phyloP scores from a whole-genome alignment of 1,140 invertebrate genomes.

The Gryon sp. region DNA sequence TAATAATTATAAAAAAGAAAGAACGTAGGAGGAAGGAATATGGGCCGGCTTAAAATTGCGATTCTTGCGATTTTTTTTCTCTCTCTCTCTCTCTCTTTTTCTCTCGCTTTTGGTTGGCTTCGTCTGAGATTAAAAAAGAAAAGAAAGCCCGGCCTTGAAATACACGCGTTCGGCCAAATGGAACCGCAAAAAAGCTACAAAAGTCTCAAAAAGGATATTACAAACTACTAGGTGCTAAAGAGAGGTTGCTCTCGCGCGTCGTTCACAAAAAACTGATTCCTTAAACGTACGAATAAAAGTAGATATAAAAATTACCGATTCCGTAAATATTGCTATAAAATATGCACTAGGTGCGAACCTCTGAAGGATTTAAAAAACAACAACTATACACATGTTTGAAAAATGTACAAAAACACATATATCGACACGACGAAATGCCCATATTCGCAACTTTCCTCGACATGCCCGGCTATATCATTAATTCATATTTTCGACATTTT shows the following conservation, averaged over 20 bases:
- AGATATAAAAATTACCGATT: constrained; percentile 65
- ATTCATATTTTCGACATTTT: neutral
- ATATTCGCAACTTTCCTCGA: constrained; percentile 63
- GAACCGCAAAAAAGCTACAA: constrained; percentile 53
- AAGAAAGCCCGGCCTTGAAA: too few species aligned
- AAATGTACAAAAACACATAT: constrained; percentile 64
- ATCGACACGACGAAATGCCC: constrained; percentile 62
- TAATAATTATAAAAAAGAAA: too few species aligned
- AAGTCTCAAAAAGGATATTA: constrained; percentile 62
- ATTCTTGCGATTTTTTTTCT: too few species aligned
- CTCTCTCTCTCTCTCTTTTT: too few species aligned
- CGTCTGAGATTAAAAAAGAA: too few species aligned
- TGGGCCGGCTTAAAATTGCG: constrained; percentile 47
- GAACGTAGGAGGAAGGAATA: constrained; percentile 61
- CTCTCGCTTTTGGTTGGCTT: too few species aligned
- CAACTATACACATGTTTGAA: constrained; percentile 62
- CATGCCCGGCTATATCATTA: constrained; percentile 28
- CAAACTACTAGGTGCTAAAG: constrained; percentile 61
- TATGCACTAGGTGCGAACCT: constrained; percentile 64
- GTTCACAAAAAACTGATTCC: constrained; percentile 55
- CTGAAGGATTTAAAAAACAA: constrained; percentile 64
- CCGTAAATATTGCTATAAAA: constrained; percentile 65
- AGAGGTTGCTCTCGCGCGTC: neutral
- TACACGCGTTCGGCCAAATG: constrained; percentile 26
- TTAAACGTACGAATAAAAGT: constrained; percentile 62